Conservation (phyloP, 1,140 invertebrate species). For the Lepidotrigona ventralis region DNA sequence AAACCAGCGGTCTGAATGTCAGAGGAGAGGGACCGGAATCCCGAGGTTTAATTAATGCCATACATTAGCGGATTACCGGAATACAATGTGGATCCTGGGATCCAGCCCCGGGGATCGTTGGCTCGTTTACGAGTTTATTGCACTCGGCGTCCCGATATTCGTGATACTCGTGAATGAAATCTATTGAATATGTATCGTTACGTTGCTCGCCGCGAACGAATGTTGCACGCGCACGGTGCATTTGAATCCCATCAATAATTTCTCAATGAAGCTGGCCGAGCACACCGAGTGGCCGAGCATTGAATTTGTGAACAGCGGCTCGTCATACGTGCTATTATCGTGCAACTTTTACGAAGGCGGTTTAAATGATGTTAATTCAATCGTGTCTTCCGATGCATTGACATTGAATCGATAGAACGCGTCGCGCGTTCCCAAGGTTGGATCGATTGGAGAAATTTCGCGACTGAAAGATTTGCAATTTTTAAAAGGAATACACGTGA, state of each 20-base stretch:
- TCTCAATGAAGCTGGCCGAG: constrained; percentile 20
- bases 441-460: background rate
- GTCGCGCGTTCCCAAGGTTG: background rate
- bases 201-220: background rate
- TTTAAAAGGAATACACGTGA: too few relatives aligned
- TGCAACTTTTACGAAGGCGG: background rate
- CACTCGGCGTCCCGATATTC: constrained; percentile 3
- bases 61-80: constrained; percentile 56
- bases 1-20: constrained; percentile 9
- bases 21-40: constrained; percentile 20
- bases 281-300: background rate
- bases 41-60: constrained; percentile 55
- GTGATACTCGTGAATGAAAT: constrained; percentile 35
- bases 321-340: background rate
- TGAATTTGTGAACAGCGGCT: background rate
- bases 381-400: background rate
- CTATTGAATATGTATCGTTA: constrained; percentile 30
- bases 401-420: background rate
- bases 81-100: constrained; percentile 28
- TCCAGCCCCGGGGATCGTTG: background rate
- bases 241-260: constrained; percentile 45
- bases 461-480: too few relatives aligned
- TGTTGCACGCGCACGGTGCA: background rate
- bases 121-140: constrained; percentile 40
- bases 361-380: background rate